Base-by-base conservation (phyloP, 2,888 invertebrate species). In the Drosophila siamana region DNA sequence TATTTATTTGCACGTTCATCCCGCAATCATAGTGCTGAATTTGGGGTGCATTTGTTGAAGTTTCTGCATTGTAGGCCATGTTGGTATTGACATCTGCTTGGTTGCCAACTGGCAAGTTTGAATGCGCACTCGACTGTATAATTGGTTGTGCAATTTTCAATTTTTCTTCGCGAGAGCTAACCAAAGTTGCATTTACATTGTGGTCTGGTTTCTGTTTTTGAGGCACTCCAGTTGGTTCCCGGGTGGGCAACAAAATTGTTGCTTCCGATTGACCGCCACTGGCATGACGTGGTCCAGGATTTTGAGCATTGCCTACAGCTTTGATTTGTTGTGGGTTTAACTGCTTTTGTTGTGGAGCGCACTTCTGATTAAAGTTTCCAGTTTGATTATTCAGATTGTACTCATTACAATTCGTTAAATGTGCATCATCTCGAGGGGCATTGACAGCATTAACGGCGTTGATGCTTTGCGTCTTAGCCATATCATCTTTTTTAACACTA, bases 1-100 rank as follows among this genome's bases (percentile, higher is more conserved):
- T 92, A 0, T 96, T 97, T 63, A 97, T 92, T 89, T 97, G 96
- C 62, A 97, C 97, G 90, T 97, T 97, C 67, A 97, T 92, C 80
- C 97, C 97, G 83, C 96, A 96, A 60, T 96, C 95, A 86, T 96
- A 96, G 80, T 95, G 90, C 26, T 78, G 86, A 79, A 97, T 94
- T n/a, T 33, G 33, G 54, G 96, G 95, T 74, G 97, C 96, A 90
- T 96, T 97, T 36, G 96, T 95, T 0, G 96, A 95, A 0, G 97
- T 95, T 85, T 97, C 97, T 0, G 97, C 96, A 0, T 96, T 97
- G 88, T 97, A 97, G 0, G 97, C 96, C 55, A 90, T 70, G 38
- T 88, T 78, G 2, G 78, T 52, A 43, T 77, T 78, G 2, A 88
- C 85, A 33, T 86, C 89, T 19, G 85, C 46, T 30, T 88, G 80